These are phyloP conservation scores for Chrosomus eos DNA, from an alignment of 2,797 vertebrate species.

Conservation along the genomic window DNA sequence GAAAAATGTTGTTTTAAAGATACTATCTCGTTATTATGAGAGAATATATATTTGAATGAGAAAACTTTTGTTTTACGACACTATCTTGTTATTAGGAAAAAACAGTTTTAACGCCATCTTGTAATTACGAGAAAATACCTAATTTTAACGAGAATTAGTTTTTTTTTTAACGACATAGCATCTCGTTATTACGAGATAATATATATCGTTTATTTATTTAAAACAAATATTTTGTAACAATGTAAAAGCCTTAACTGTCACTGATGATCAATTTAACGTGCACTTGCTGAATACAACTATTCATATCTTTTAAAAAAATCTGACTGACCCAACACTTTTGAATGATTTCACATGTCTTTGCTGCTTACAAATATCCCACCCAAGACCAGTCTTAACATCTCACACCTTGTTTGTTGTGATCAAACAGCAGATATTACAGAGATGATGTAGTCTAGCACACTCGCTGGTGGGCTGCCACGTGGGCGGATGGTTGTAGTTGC, in stretches of 20 bases:
- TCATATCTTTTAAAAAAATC: neutral
- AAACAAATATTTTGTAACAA: neutral
- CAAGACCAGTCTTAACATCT: neutral
- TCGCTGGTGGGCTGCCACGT: constrained; percentile 70
- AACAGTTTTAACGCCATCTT: too few species aligned
- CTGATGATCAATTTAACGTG: neutral
- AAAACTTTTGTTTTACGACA: too few species aligned
- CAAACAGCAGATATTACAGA: constrained; percentile 19
- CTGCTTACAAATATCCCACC: neutral
- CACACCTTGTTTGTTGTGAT: neutral
- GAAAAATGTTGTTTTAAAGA: too few species aligned
- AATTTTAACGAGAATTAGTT: too few species aligned
- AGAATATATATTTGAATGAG: too few species aligned
- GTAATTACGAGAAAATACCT: too few species aligned
- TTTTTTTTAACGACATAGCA: too few species aligned
- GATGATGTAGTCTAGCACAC: constrained; percentile 57
- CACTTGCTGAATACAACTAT: neutral
- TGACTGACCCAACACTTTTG: neutral
- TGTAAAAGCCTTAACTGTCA: neutral
- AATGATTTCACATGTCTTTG: neutral
- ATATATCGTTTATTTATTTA: too few species aligned
- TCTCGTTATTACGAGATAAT: too few species aligned
- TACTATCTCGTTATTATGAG: too few species aligned
- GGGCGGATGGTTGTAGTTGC: constrained; percentile 74
- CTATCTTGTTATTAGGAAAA: too few species aligned